A percentile compares a stretch with the other conserved stretches of the same genome.
phyloP scores from a whole-genome alignment of 2,888 invertebrate species.

The Hemithea aestivaria region DNA sequence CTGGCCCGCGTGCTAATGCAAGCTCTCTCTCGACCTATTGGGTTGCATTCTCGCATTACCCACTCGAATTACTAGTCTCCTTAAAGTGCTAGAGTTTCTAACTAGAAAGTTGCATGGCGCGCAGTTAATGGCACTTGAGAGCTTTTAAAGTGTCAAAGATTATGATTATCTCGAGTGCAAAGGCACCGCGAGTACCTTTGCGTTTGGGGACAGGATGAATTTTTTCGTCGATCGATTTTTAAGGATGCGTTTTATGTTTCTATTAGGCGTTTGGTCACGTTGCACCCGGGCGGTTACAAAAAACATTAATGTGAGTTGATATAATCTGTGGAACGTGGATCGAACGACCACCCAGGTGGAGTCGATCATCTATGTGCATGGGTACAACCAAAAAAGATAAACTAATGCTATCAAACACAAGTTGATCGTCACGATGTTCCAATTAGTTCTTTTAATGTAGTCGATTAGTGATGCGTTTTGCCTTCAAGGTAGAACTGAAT shows the following conservation, averaged over 20 bases:
- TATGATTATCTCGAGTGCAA: conserved; percentile 20
- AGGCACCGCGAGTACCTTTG: conserved; percentile 17
- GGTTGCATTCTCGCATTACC: conserved; percentile 56
- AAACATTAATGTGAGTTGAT: conserved; percentile 50
- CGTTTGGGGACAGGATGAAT: conserved; percentile 16
- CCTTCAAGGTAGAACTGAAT: conserved; percentile 14
- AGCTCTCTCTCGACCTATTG: conserved; percentile 48
- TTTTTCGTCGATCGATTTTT: conserved; percentile 21
- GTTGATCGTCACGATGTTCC: conserved; percentile 44
- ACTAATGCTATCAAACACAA: conserved; percentile 41
- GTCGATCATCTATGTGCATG: conserved; percentile 43
- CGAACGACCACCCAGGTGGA: conserved; percentile 54
- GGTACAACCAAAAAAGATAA: conserved; percentile 35
- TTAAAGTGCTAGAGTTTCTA: conserved; percentile 50
- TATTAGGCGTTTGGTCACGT: conserved; percentile 45
- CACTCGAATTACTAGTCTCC: conserved; percentile 52
- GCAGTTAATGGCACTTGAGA: conserved; percentile 15
- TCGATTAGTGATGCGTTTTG: conserved; percentile 34
- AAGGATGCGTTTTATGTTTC: conserved; percentile 35
- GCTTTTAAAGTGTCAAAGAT: conserved; percentile 28
- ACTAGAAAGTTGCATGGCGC: conserved; percentile 30
- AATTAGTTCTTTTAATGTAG: conserved; percentile 35
- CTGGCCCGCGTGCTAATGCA: conserved; percentile 43
- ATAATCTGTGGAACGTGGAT: conserved; percentile 41
- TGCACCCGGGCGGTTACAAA: conserved; percentile 41